Conservation (phyloP, 2,888 invertebrate species). For the Temnothorax unifasciatus region DNA sequence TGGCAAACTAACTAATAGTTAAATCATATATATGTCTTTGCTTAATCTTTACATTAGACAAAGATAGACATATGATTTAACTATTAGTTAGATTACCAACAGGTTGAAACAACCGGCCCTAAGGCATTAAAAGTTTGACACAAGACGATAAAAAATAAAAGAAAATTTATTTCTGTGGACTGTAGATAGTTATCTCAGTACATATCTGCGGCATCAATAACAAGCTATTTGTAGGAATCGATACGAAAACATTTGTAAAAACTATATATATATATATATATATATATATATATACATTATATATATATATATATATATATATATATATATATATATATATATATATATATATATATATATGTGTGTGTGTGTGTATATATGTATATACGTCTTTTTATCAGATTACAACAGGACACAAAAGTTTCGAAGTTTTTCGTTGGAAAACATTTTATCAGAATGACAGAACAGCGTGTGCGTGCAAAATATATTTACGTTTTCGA, state of each 20-base stretch:
- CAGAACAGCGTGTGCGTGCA: constrained; percentile 35
- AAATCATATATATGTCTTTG: too few species aligned
- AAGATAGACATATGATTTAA: too few species aligned
- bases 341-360: too few species aligned
- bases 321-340: too few species aligned
- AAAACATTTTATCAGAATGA: constrained; percentile 49
- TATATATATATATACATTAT: too few species aligned
- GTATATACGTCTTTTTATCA: constrained; percentile 18
- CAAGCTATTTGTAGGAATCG: not conserved
- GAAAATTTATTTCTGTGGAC: not conserved
- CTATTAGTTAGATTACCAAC: too few species aligned
- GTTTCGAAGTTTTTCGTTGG: constrained; percentile 36
- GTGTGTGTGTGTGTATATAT: too few species aligned
- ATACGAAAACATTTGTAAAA: not conserved
- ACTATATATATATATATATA: not conserved
- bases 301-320: too few species aligned
- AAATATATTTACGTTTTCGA: constrained; percentile 58
- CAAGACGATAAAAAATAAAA: not conserved
- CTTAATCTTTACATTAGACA: too few species aligned
- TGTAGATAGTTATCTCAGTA: not conserved
- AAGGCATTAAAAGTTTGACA: not conserved
- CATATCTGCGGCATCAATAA: not conserved
- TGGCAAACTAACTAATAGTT: too few species aligned
- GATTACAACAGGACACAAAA: constrained; percentile 37
- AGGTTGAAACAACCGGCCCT: too few species aligned